Conservation (phyloP, 2,888 invertebrate genomes). For the Sesamia inferens region DNA sequence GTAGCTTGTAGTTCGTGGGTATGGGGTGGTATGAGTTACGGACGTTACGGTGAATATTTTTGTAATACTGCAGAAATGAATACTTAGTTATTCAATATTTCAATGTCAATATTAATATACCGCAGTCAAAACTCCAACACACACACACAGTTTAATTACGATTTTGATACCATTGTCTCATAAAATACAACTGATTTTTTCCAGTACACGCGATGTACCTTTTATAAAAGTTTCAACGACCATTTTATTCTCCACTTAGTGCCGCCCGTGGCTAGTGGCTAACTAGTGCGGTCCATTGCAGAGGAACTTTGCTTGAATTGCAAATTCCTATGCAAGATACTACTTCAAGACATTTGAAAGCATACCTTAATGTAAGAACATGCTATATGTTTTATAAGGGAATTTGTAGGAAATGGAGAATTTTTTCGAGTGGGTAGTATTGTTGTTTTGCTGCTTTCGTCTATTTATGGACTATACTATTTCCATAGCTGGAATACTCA, state of each 20-base stretch:
- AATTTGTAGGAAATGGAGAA: background rate
- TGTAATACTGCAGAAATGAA: background rate
- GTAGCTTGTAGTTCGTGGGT: background rate
- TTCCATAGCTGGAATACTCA: background rate
- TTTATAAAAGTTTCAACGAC: conserved; percentile 43
- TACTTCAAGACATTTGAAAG: conserved; percentile 28
- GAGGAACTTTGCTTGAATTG: conserved; percentile 57
- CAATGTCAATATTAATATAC: background rate
- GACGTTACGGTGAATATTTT: background rate
- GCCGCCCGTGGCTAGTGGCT: conserved; percentile 33
- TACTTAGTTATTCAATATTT: conserved; percentile 6
- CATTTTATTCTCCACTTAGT: conserved; percentile 52
- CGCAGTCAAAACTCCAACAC: background rate
- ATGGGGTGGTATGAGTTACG: no score
- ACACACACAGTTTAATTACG: background rate
- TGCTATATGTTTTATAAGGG: conserved; percentile 13
- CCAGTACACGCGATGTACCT: conserved; percentile 21
- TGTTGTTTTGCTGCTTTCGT: background rate
- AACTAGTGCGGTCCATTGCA: conserved; percentile 56
- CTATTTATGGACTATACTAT: background rate
- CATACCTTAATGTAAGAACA: conserved; percentile 18
- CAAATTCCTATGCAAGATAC: conserved; percentile 57
- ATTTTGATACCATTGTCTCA: background rate
- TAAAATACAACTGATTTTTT: conserved; percentile 21
- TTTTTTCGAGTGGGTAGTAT: background rate